phyloP scores from a whole-genome alignment of 2,113 vertebrate species.

The Scomber japonicus region DNA sequence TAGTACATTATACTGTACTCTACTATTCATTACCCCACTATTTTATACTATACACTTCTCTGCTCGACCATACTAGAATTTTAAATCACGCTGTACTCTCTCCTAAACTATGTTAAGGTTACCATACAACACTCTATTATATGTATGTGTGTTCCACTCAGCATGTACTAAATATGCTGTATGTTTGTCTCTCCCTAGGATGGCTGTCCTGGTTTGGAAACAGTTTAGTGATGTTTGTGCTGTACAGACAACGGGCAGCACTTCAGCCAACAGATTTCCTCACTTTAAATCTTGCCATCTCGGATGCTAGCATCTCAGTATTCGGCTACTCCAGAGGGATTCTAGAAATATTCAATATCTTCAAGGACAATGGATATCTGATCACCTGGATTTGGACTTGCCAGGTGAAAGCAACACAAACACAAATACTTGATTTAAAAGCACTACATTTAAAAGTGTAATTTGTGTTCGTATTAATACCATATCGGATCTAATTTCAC shows the following conservation, averaged over 20 bases:
- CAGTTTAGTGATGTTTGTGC: slow-evolving; percentile 89
- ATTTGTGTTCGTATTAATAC: not conserved
- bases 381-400: slow-evolving; percentile 91
- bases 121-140: not conserved
- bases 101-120: not conserved
- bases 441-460: not conserved
- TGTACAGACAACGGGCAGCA: slow-evolving; percentile 86
- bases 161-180: not conserved
- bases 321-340: slow-evolving; percentile 91
- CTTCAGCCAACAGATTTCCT: slow-evolving; percentile 90
- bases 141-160: not conserved
- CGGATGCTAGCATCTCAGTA: slow-evolving; percentile 89
- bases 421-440: not conserved
- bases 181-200: slow-evolving; percentile 76
- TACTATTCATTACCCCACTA: not conserved
- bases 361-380: slow-evolving; percentile 88
- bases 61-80: not conserved
- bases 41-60: not conserved
- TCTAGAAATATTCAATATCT: slow-evolving; percentile 90
- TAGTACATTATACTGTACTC: not conserved
- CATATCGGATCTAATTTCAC: not conserved
- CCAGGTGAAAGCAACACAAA: slow-evolving; percentile 80
- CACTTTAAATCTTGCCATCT: slow-evolving; percentile 89
- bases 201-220: slow-evolving; percentile 93
- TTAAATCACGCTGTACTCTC: too few relatives aligned